These are phyloP conservation scores for Plectrocnemia conspersa DNA, from an alignment of 1,140 invertebrate species.

Conservation along the genomic window DNA sequence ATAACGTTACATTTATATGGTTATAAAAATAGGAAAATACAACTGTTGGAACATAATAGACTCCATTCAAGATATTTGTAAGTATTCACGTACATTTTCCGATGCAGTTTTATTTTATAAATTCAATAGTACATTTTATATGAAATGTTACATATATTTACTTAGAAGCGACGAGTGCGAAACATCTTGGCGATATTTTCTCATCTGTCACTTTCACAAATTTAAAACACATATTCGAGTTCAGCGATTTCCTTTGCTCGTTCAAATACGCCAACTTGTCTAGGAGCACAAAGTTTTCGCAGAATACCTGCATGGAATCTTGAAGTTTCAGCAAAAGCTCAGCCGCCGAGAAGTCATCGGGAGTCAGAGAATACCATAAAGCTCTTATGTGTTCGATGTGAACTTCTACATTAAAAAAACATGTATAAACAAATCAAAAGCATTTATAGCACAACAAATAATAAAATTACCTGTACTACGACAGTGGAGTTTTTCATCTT, in stretches of 20 bases:
- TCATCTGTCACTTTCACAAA: conserved; percentile 30
- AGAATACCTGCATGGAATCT: conserved; percentile 26
- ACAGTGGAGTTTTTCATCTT: too few relatives aligned
- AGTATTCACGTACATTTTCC: neutral
- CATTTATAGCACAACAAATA: too few relatives aligned
- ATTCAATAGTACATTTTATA: too few relatives aligned
- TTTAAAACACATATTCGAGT: neutral
- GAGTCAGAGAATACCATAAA: conserved; percentile 24
- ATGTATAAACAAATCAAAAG: neutral
- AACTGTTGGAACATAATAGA: too few relatives aligned
- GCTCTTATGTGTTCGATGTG: conserved; percentile 8
- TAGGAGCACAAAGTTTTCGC: conserved; percentile 23
- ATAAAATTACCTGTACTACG: too few relatives aligned
- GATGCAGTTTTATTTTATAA: neutral
- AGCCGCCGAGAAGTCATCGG: conserved; percentile 10
- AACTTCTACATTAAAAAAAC: conserved; percentile 17
- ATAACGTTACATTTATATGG: too few relatives aligned
- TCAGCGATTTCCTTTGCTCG: neutral
- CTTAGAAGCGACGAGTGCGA: conserved; percentile 14
- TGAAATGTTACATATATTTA: too few relatives aligned
- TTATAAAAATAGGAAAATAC: too few relatives aligned
- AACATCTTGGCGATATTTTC: conserved; percentile 29
- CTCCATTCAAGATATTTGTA: too few relatives aligned
- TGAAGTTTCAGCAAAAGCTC: conserved; percentile 18
- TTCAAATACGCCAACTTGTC: conserved; percentile 30